Conservation (phyloP, 2,113 vertebrate genomes). For the Cardinalis cardinalis region DNA sequence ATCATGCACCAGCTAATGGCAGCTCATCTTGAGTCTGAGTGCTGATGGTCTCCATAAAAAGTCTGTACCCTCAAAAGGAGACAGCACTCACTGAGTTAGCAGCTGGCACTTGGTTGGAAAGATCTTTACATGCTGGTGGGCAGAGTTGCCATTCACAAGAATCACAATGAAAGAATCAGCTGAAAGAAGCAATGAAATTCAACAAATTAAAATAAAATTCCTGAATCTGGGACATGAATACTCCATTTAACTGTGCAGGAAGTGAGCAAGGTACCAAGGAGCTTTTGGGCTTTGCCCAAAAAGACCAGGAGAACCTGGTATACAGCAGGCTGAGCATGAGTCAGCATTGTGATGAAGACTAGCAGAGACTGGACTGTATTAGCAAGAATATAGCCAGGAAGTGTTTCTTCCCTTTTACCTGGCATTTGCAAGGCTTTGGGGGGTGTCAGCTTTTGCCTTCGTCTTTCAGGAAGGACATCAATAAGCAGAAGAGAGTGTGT, state of each 20-base stretch:
- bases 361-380: background rate
- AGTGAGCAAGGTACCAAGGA: background rate
- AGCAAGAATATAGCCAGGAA: background rate
- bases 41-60: background rate
- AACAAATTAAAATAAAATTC: background rate
- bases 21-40: background rate
- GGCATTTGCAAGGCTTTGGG: background rate
- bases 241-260: background rate
- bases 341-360: background rate
- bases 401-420: background rate
- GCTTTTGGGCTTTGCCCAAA: background rate
- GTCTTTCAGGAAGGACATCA: background rate
- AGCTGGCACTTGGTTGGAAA: background rate
- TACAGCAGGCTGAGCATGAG: background rate
- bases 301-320: background rate
- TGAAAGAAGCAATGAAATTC: background rate
- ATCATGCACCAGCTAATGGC: background rate
- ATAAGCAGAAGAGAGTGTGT: background rate
- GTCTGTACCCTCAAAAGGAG: background rate
- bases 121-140: background rate
- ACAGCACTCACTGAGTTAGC: background rate
- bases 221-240: background rate
- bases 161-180: background rate
- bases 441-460: background rate
- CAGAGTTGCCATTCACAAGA: background rate